Percentiles rank a stretch among this genome's conserved stretches.
Conservation (phyloP, 2,113 vertebrate species). For the Corythornis cristatus region DNA sequence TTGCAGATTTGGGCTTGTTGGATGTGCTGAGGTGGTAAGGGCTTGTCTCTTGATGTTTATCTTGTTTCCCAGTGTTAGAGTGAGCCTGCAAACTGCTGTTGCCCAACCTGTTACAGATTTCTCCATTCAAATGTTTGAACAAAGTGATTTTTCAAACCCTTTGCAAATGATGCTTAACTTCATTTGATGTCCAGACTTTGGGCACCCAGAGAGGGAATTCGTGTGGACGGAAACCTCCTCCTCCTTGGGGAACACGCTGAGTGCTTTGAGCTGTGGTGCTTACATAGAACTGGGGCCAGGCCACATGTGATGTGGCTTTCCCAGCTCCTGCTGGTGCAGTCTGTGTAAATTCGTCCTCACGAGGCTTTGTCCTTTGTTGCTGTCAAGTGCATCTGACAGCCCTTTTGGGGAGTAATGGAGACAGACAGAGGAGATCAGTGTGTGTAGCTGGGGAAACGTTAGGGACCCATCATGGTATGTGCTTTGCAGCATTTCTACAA, state of each 20-base stretch:
- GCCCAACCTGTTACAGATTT: background rate
- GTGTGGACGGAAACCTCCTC: background rate
- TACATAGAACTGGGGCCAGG: background rate
- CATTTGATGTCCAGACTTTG: background rate
- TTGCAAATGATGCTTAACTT: background rate
- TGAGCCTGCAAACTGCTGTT: background rate
- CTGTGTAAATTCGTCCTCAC: fast-evolving
- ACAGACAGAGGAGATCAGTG: background rate
- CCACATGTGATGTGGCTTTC: background rate
- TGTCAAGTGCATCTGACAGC: background rate
- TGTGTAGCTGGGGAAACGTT: background rate
- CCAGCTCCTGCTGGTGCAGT: background rate
- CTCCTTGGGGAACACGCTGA: background rate
- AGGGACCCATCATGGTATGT: background rate
- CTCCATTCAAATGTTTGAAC: background rate
- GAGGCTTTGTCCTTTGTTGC: background rate
- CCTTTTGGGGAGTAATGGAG: background rate
- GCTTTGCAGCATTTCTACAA: background rate
- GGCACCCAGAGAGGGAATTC: background rate
- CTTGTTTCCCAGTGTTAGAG: background rate
- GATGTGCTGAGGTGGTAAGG: slow-evolving; percentile 82
- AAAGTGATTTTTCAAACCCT: background rate
- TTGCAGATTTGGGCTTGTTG: slow-evolving; percentile 83
- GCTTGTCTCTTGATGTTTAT: background rate
- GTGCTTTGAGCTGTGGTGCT: background rate